phyloP scores from a whole-genome alignment of 2,888 invertebrate genomes.

The Hanleya hanleyi region DNA sequence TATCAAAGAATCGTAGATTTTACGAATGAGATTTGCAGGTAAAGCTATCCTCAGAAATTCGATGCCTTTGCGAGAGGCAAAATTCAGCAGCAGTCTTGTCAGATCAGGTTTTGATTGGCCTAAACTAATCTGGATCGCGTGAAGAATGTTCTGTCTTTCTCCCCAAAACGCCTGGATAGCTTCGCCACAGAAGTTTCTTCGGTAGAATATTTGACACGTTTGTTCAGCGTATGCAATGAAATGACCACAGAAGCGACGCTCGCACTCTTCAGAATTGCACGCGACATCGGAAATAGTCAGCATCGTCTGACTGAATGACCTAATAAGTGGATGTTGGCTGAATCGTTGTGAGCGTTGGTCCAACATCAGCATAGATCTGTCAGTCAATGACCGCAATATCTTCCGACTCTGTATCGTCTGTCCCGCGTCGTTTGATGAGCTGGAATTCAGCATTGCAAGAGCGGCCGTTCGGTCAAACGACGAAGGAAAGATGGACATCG shows the following conservation, averaged over 20 bases:
- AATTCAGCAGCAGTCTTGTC: not conserved
- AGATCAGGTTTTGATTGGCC: not conserved
- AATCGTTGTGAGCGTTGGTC: not conserved
- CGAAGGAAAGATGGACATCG: not conserved
- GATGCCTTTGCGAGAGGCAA: not conserved
- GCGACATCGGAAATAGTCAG: not conserved
- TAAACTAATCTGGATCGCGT: not conserved
- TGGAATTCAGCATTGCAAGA: not conserved
- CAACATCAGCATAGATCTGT: not conserved
- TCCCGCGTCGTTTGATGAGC: not conserved
- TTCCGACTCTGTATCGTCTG: not conserved
- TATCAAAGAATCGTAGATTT: not conserved
- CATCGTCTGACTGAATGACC: not conserved
- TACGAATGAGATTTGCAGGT: not conserved
- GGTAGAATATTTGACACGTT: not conserved
- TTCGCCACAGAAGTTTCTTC: not conserved
- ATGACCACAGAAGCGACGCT: not conserved
- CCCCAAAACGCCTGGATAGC: not conserved
- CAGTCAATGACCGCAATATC: not conserved
- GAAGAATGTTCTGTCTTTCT: not conserved
- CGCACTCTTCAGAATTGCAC: not conserved
- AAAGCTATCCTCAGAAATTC: not conserved
- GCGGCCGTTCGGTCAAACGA: not conserved
- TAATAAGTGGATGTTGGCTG: not conserved
- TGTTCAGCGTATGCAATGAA: not conserved